Percentiles rank a stretch among this genome's conserved stretches.
Evolutionary conservation across 2,888 invertebrate genomes (phyloP).

Genomic region (Herminia tarsipennalis): DNA sequence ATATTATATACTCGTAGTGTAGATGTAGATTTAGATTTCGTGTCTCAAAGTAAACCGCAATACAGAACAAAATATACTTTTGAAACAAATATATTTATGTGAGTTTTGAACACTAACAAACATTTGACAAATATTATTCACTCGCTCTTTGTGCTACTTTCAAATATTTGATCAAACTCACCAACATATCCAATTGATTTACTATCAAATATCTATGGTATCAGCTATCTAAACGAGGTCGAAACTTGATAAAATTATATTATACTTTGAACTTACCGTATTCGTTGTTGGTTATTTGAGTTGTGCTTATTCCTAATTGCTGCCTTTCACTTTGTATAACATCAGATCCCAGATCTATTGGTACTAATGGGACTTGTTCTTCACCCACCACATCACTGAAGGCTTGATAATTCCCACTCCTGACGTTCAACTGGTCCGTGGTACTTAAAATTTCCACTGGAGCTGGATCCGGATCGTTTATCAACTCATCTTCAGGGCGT

Average conservation of each 20-base stretch:
- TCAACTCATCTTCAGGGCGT: slow-evolving; percentile 45
- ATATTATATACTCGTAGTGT: too few relatives aligned
- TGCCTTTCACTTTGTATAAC: slow-evolving; percentile 66
- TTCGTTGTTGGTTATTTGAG: slow-evolving; percentile 64
- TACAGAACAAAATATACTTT: too few relatives aligned
- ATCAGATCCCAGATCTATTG: slow-evolving; percentile 44
- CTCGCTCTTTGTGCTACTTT: slow-evolving; percentile 12
- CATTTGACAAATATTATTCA: slow-evolving; percentile 32
- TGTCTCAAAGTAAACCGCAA: too few relatives aligned
- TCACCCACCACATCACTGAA: slow-evolving; percentile 63
- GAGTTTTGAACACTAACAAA: slow-evolving; percentile 24
- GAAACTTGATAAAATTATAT: slow-evolving; percentile 9
- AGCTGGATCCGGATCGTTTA: slow-evolving; percentile 18
- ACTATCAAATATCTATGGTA: slow-evolving; percentile 10
- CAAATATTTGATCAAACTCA: slow-evolving; percentile 28
- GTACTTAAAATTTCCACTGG: slow-evolving; percentile 62
- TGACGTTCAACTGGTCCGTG: slow-evolving; percentile 56
- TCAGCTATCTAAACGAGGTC: slow-evolving; percentile 29
- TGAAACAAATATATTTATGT: slow-evolving; percentile 4
- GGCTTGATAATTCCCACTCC: slow-evolving; percentile 75
- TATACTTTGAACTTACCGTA: slow-evolving; percentile 62
- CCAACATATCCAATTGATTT: slow-evolving; percentile 24
- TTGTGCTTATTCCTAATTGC: slow-evolving; percentile 55
- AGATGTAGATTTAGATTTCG: too few relatives aligned
- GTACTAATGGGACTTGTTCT: slow-evolving; percentile 49